Conservation (phyloP, 1,140 invertebrate species). For the Leptinotarsa undecemlineata region DNA sequence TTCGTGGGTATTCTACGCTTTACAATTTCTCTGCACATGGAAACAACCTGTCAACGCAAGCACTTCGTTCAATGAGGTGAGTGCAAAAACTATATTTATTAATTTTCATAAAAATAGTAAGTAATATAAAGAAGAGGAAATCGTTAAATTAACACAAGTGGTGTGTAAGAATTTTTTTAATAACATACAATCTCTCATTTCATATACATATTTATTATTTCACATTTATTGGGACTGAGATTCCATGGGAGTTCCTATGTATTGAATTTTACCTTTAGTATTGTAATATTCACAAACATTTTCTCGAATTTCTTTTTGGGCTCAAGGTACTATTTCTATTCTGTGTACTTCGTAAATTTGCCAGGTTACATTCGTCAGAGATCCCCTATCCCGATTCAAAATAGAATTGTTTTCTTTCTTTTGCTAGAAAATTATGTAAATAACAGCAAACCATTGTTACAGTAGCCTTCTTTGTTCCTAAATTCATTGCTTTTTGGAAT, state of each 20-base stretch:
- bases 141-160: constrained; percentile 5
- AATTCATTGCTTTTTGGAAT: constrained; percentile 1
- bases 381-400: background rate
- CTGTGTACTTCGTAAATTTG: too few species aligned
- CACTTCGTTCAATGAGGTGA: background rate
- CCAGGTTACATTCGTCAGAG: background rate
- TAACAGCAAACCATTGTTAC: constrained; percentile 7
- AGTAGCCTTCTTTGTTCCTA: background rate
- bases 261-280: constrained; percentile 10
- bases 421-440: constrained; percentile 20
- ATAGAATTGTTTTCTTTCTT: constrained; percentile 5
- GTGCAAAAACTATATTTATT: background rate
- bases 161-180: background rate
- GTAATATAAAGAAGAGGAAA: background rate
- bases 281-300: constrained; percentile 8
- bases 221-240: background rate
- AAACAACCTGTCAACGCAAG: constrained; percentile 6
- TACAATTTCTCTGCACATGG: constrained; percentile 4
- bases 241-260: background rate
- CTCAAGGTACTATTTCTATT: background rate
- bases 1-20: constrained; percentile 9
- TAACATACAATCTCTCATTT: background rate
- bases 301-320: background rate
- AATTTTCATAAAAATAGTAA: background rate
- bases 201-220: background rate